Percentiles rank a stretch among this genome's conserved stretches.
These are phyloP conservation scores for Aspidiotus destructor DNA, from an alignment of 2,888 invertebrate species.

Conservation along the genomic window DNA sequence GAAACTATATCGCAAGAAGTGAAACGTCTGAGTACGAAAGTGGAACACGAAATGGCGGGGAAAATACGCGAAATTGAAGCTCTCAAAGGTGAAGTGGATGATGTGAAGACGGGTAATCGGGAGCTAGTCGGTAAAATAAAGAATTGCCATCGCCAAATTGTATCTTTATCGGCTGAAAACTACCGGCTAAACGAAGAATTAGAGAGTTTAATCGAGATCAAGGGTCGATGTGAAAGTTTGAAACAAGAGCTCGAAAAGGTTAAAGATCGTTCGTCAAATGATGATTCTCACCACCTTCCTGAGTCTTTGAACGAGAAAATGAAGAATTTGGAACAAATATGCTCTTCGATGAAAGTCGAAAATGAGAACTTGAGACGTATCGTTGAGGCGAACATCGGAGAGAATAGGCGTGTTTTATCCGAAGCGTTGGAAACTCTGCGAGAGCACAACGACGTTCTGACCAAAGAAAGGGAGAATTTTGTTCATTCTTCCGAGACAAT, in stretches of 20 bases:
- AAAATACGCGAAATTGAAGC: slow-evolving; percentile 25
- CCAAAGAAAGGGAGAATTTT: no score
- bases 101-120: slow-evolving; percentile 10
- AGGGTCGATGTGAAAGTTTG: neutral
- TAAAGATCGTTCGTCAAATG: neutral
- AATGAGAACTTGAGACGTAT: no score
- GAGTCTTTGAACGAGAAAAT: no score
- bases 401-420: no score
- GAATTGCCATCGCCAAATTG: slow-evolving; percentile 21
- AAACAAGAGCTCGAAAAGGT: neutral
- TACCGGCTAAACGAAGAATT: slow-evolving; percentile 20
- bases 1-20: slow-evolving; percentile 21
- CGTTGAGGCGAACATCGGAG: no score
- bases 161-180: slow-evolving; percentile 18
- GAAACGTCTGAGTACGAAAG: slow-evolving; percentile 16
- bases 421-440: no score
- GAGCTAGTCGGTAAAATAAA: slow-evolving; percentile 14
- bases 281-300: no score
- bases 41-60: slow-evolving; percentile 14
- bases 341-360: no score
- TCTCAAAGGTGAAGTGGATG: slow-evolving; percentile 16
- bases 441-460: no score
- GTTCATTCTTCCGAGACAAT: no score
- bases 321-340: no score
- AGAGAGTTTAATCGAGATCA: neutral